Base-by-base conservation (phyloP, 2,888 invertebrate genomes). In the Caenorhabditis sp. region DNA sequence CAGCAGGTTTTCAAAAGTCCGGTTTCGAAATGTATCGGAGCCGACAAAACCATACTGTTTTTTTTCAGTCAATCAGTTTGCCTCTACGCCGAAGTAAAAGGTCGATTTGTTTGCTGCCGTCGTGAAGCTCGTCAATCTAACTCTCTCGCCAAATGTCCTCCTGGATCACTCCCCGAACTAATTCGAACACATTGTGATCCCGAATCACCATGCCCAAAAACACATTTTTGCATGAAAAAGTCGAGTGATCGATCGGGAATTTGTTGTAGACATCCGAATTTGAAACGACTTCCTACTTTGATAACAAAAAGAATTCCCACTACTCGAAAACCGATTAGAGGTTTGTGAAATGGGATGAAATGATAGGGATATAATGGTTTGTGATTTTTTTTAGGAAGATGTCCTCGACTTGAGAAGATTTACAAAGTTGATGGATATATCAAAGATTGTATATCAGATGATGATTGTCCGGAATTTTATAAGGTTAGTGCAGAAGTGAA, bases 61-160 rank as follows among this genome's bases (percentile, higher is more conserved):
- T 50, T 36, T 71, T 70, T 10, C 70, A 67, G 70, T 14, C 68
- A 72, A 63, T 77, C 74, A 1, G 76, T 83, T 4, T 83, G 83
- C 62, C 63, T 83, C 14, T 81, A 75, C 58, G 75, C 80, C 17
- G 83, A 83, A 57, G 66, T 62, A 53, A 64, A 83, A 27, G 65
- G 73, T n/a, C 70, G 83, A 38, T 85, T 85, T 43, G 84, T 84
- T 7, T 85, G 85, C 59, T 84, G 85, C 61, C 70, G 76, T 23
- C 68, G 85, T 5, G 81, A 81, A 52, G 70, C 74, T 14, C 63
- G 81, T 25, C 69, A 65, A 14, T 66, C 70, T n/a, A 66, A 59
- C 12, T 63, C 68, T 3, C 66, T 78, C 3, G 73, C 73, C 8
- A 76, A 67, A 63, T 72, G 76, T 36, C 76, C 77, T 12, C 74